phyloP scores from a whole-genome alignment of 2,113 vertebrate species.

The Mirza zaza region DNA sequence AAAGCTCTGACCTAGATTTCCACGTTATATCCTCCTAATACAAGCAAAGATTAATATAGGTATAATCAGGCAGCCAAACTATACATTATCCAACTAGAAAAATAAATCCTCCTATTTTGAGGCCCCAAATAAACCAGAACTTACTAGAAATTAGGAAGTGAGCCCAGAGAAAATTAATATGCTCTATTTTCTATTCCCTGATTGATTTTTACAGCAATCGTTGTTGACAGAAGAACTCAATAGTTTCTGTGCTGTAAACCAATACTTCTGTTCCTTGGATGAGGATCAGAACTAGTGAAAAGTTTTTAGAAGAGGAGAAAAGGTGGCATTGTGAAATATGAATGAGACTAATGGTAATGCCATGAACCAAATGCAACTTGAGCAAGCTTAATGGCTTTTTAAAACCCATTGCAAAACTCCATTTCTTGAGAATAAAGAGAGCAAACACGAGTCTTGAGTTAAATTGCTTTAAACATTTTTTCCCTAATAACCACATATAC shows the following conservation, averaged over 20 bases:
- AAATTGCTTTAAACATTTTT: background rate
- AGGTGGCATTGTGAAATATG: conserved; percentile 28
- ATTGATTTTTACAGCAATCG: conserved; percentile 6
- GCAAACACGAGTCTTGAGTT: background rate
- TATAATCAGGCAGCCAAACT: background rate
- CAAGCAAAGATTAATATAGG: background rate
- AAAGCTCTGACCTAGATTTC: background rate
- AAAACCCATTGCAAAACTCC: background rate
- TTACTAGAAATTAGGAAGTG: conserved; percentile 13
- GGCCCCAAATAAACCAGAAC: background rate
- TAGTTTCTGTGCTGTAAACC: background rate
- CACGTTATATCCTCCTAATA: background rate
- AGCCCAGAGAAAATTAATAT: background rate
- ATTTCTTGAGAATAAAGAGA: background rate
- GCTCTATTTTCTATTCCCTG: background rate
- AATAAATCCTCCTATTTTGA: background rate
- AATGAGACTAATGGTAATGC: conserved; percentile 8
- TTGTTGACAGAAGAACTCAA: background rate
- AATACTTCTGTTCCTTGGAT: conserved; percentile 1
- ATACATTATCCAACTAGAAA: background rate
- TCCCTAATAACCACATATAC: background rate
- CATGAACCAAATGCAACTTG: background rate
- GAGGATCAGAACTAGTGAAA: background rate
- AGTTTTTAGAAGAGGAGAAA: background rate
- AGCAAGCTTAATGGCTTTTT: background rate